A percentile compares a stretch with the other conserved stretches of the same genome.
These are phyloP conservation scores for Heliconius congener DNA, from an alignment of 1,140 invertebrate species.

Conservation along the genomic window DNA sequence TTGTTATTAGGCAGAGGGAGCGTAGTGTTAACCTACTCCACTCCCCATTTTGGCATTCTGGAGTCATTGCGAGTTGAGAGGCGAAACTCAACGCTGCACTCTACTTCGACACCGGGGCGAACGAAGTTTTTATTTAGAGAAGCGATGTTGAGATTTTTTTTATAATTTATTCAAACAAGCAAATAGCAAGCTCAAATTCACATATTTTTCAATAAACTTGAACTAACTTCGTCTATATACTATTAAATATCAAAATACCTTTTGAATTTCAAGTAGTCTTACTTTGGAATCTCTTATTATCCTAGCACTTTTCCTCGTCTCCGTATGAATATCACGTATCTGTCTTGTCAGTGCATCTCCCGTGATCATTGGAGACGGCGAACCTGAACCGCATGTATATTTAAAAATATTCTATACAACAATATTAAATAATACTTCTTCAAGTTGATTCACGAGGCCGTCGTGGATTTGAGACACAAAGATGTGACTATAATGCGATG, in stretches of 20 bases:
- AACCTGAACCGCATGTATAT: slow-evolving; percentile 38
- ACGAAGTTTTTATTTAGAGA: not conserved
- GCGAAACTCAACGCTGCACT: too few species aligned
- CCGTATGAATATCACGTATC: slow-evolving; percentile 61
- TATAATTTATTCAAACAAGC: too few species aligned
- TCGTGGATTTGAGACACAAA: too few species aligned
- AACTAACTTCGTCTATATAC: too few species aligned
- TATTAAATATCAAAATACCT: slow-evolving; percentile 40
- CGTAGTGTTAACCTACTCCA: too few species aligned
- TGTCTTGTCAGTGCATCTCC: slow-evolving; percentile 50
- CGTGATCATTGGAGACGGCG: slow-evolving; percentile 39
- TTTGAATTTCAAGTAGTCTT: slow-evolving; percentile 63
- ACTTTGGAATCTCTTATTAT: slow-evolving; percentile 60
- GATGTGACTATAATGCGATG: too few species aligned
- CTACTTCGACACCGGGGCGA: too few species aligned
- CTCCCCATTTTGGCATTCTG: too few species aligned
- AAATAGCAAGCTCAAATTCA: not conserved
- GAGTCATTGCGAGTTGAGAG: too few species aligned
- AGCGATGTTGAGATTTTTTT: too few species aligned
- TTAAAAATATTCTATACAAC: not conserved
- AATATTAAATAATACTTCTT: not conserved
- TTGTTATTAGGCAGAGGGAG: too few species aligned
- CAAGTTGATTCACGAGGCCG: too few species aligned
- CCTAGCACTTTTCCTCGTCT: slow-evolving; percentile 58
- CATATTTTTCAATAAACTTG: not conserved